phyloP scores from a whole-genome alignment of 2,797 vertebrate species.

The Acipenser oxyrinchus region DNA sequence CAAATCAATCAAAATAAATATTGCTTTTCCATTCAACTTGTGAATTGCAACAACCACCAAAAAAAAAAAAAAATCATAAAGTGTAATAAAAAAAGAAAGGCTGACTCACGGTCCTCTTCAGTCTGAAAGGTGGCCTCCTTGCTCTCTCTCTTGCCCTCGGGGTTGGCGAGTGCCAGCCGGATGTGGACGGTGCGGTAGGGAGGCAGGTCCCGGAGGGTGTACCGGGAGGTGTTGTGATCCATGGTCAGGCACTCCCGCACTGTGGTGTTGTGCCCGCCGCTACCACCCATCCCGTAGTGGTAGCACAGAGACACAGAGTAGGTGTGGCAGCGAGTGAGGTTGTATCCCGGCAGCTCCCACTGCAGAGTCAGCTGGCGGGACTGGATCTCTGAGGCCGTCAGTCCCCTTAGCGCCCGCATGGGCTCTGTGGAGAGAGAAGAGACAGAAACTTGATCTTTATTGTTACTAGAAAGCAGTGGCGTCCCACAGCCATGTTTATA shows the following conservation, averaged over 20 bases:
- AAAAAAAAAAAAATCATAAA: no score
- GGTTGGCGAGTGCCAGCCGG: conserved; percentile 76
- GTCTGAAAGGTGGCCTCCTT: conserved; percentile 88
- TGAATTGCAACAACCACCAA: no score
- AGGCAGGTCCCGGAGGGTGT: conserved; percentile 81
- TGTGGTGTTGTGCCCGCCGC: conserved; percentile 70
- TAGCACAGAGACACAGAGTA: conserved; percentile 84
- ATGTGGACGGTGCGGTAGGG: conserved; percentile 77
- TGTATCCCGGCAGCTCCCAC: conserved; percentile 92
- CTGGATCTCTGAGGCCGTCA: conserved; percentile 83
- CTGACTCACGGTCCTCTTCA: conserved; percentile 84
- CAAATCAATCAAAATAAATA: no score
- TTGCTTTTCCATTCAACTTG: no score
- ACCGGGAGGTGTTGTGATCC: conserved; percentile 68
- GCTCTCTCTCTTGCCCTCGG: conserved; percentile 88
- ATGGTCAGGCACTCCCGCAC: conserved; percentile 80
- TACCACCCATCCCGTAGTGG: conserved; percentile 66
- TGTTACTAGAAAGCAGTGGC: no score
- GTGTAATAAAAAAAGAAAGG: no score
- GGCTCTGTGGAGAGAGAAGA: conserved; percentile 62
- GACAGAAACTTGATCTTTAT: neutral
- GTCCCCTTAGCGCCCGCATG: conserved; percentile 80
- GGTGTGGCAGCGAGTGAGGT: conserved; percentile 89
- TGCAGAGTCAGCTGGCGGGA: conserved; percentile 79
- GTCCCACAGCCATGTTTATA: no score